Conservation (phyloP, 2,797 vertebrate genomes). For the Tinamus major region DNA sequence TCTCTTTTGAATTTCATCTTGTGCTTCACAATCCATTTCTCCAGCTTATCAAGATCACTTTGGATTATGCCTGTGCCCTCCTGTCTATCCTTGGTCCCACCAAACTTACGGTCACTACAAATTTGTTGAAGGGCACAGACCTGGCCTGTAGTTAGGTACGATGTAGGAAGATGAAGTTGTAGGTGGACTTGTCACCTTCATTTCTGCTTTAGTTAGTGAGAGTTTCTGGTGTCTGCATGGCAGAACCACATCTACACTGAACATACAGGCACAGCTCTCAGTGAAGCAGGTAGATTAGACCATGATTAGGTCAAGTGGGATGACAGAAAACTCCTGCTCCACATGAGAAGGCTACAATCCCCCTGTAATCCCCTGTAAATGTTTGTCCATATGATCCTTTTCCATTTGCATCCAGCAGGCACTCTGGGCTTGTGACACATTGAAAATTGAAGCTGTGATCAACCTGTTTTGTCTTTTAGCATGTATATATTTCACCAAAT, state of each 20-base stretch:
- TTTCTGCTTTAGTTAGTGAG: not conserved
- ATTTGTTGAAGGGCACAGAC: not conserved
- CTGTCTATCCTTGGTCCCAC: not conserved
- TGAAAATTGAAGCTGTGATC: not conserved
- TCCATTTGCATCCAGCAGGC: not conserved
- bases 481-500: not conserved
- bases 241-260: not conserved
- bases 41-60: not conserved
- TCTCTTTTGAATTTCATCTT: not conserved
- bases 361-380: not conserved
- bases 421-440: not conserved
- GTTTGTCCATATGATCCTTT: not conserved
- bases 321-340: not conserved
- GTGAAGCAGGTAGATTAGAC: not conserved
- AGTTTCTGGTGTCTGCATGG: not conserved
- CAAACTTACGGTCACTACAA: not conserved
- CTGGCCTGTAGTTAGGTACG: not conserved
- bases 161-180: not conserved
- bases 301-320: accelerated
- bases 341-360: not conserved
- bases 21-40: not conserved
- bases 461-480: not conserved
- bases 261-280: not conserved
- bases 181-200: not conserved
- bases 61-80: not conserved